These are phyloP conservation scores for Meles meles DNA, from an alignment of 2,113 vertebrate species.

Conservation along the genomic window DNA sequence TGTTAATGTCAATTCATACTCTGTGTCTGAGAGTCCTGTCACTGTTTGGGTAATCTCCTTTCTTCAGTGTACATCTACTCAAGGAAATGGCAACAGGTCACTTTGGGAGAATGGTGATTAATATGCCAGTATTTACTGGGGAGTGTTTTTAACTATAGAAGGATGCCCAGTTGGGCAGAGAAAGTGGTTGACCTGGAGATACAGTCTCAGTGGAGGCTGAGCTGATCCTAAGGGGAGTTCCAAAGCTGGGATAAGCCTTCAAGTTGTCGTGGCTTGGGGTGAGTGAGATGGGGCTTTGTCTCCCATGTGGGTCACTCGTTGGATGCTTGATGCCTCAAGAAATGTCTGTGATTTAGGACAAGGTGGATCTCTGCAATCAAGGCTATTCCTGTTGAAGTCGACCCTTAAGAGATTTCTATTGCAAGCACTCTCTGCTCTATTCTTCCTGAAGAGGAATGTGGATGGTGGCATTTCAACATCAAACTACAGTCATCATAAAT, in stretches of 20 bases:
- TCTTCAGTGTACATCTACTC: neutral
- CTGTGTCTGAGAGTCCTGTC: neutral
- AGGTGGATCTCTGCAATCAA: neutral
- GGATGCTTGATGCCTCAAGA: neutral
- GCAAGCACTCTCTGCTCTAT: neutral
- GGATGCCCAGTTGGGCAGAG: neutral
- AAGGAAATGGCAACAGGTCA: neutral
- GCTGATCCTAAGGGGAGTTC: neutral
- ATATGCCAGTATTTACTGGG: neutral
- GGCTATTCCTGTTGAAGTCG: neutral
- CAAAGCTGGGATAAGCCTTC: neutral
- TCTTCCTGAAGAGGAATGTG: neutral
- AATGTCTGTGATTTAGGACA: neutral
- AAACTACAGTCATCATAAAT: neutral
- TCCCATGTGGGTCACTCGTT: neutral
- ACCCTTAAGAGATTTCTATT: neutral
- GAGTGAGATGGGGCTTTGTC: neutral
- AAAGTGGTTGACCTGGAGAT: neutral
- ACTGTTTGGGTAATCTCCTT: neutral
- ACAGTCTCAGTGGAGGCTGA: neutral
- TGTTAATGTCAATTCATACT: neutral
- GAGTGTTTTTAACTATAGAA: neutral
- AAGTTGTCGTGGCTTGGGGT: neutral
- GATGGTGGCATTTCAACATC: neutral
- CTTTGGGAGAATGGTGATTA: neutral